A percentile compares a stretch with the other conserved stretches of the same genome.
Evolutionary conservation across 2,113 vertebrate species (phyloP).

Genomic region (Ardeotis arabs): DNA sequence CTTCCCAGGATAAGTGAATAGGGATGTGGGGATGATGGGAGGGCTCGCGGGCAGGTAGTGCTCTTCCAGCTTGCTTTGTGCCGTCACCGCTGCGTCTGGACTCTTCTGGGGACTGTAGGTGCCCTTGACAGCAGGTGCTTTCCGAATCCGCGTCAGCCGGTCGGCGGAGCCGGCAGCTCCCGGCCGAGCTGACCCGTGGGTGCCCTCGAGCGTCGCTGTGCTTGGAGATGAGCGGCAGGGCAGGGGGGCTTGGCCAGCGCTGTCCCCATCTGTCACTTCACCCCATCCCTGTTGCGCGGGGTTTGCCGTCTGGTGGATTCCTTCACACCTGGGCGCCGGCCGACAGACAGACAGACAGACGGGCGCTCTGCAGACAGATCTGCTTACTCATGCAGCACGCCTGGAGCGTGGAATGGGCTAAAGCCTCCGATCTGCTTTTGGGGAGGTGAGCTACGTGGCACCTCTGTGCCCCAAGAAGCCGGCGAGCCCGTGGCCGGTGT

Average conservation of each 20-base stretch:
- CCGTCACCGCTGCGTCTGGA: neutral
- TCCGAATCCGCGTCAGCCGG: neutral
- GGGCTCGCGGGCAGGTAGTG: neutral
- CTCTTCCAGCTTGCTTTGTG: neutral
- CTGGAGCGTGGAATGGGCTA: neutral
- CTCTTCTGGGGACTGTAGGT: neutral
- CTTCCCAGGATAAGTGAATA: neutral
- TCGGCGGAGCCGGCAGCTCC: neutral
- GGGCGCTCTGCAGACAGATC: neutral
- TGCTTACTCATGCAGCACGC: neutral
- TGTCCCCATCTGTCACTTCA: neutral
- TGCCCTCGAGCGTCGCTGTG: rapidly evolving
- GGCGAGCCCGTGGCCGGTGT: rapidly evolving
- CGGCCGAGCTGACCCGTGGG: rapidly evolving
- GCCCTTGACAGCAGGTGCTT: neutral
- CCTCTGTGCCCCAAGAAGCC: rapidly evolving
- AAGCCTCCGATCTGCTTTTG: rapidly evolving
- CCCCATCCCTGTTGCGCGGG: rapidly evolving
- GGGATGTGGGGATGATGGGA: neutral
- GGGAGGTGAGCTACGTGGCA: neutral
- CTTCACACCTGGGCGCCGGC: neutral
- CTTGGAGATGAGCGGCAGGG: neutral
- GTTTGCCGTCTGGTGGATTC: neutral
- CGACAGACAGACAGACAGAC: neutral
- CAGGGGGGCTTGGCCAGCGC: neutral